Base-by-base conservation (phyloP, 2,888 invertebrate species). In the Drosophila austrosaltans region DNA sequence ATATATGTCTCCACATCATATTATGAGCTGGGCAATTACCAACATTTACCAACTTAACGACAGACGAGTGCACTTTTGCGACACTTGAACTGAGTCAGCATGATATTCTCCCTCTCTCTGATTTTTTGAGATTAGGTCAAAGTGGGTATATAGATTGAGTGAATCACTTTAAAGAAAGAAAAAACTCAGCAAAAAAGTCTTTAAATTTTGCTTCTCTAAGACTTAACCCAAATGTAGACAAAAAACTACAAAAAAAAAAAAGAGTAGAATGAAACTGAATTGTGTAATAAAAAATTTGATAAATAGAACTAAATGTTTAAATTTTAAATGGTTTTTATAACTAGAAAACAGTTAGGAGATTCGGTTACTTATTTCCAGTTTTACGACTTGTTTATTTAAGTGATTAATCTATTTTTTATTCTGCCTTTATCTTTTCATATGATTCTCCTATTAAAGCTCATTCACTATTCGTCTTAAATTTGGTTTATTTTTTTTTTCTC, bases 21-120 rank as follows among this genome's bases (percentile, higher is more conserved):
- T 25, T n/a, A 58, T 64, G 25, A 20, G 25, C 58, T 10, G 59
- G 44, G 40, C 66, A 64, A 66, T 69, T 69, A 76, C 40, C 63
- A 48, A 56, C 63, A 75, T 67, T 59, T 74, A 54, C 60, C 63
- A 39, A 59, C 59, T 59, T 58, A 64, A 48, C 57, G 66, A 61
- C 39, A 48, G 12, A 57, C 22, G 66, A 82, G 74, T 78, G 75
- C 72, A 80, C 66, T 76, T 48, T 70, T 75, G 66, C 62, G 66
- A 75, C 53, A 69, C 74, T 75, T 63, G 28, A 63, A 57, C 70
- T 70, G 66, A 85, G 78, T 82, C 85, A 82, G 82, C 82, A 78
- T 66, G 59, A 63, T 75, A 16, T 16, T 16, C 16, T 16, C 16
- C 16, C 57, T 63, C 60, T 4, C 7, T 20, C 7, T 30, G 30